Base-by-base conservation (phyloP, 2,113 vertebrate genomes). In the Bujurquina vittata region DNA sequence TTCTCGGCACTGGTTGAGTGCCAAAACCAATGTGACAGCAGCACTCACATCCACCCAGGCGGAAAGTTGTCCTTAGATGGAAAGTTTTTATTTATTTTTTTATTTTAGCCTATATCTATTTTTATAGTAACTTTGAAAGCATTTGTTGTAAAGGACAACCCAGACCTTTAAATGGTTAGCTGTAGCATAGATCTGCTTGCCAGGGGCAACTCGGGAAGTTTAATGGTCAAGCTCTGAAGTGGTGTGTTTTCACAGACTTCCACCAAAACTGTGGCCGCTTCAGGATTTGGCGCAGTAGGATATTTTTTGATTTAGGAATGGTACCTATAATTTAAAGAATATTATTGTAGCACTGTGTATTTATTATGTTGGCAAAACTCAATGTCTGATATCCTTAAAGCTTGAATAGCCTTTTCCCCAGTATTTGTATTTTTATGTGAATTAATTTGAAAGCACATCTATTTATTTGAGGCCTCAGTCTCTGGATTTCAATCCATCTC, bases 221-320 rank as follows among this genome's bases (percentile, higher is more conserved):
- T 77, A 37, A 18, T 10, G 18, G 23, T 74, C 26, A 22, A 22
- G 33, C 65, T 46, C 59, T 31, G 55, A 5, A 84, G 43, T 76
- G 67, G 72, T 80, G 17, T 76, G 61, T 69, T 73, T 83, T 77
- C 31, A 80, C 56, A 29, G 83, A 80, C 80, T 57, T 79, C 10
- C 54, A 20, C 57, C 69, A 59, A 22, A 83, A 26, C 72, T n/a
- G 23, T 72, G 76, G 69, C 46, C 15, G 31, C 52, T 65, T 73
- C 57, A 23, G 40, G 58, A n/a, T 57, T 77, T 20, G 54, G 37
- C 26, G n/a, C 62, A 74, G 73, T 2, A 0, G 52, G 10, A 63
- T 83, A 72, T 43, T 80, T 83, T 52, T 23, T 2, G 18, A 43
- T 65, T 58, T 58, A 73, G 8, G 77, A 82, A 63, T 57, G 35